Percentiles rank a stretch among this genome's conserved stretches.
Evolutionary conservation across 2,888 invertebrate genomes (phyloP).

Genomic region (Therioaphis trifolii): DNA sequence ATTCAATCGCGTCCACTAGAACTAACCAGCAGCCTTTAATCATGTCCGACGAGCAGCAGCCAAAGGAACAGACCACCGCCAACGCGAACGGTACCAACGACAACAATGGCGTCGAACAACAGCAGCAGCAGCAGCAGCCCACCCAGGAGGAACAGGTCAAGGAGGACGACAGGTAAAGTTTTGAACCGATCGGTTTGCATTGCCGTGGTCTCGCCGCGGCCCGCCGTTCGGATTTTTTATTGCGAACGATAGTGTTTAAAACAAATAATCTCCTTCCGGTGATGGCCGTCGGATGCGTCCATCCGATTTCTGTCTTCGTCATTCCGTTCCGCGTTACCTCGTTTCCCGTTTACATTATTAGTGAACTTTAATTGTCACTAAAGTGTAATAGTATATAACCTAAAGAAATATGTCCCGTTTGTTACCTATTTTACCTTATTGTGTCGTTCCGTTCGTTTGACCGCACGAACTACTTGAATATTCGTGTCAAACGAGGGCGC

Average conservation of each 20-base stretch:
- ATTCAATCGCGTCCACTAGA: not conserved
- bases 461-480: too few species aligned
- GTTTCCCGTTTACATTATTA: not conserved
- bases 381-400: too few species aligned
- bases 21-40: not conserved
- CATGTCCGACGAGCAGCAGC: conserved; percentile 58
- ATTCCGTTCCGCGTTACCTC: too few species aligned
- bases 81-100: conserved; percentile 60
- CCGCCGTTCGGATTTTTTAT: not conserved
- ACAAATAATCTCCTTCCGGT: too few species aligned
- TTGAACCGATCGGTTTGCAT: not conserved
- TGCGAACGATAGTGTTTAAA: not conserved
- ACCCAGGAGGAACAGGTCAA: conserved; percentile 46
- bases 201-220: not conserved
- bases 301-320: too few species aligned
- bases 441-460: too few species aligned
- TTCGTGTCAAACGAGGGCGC: too few species aligned
- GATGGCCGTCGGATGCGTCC: too few species aligned
- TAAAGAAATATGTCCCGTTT: too few species aligned
- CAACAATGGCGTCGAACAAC: conserved; percentile 59
- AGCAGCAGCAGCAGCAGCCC: too few species aligned
- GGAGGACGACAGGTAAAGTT: conserved; percentile 58
- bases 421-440: too few species aligned
- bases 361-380: too few species aligned
- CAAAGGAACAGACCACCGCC: conserved; percentile 49